Percentiles rank a stretch among this genome's conserved stretches.
phyloP scores from a whole-genome alignment of 2,113 vertebrate species.

The Reinhardtius hippoglossoides region DNA sequence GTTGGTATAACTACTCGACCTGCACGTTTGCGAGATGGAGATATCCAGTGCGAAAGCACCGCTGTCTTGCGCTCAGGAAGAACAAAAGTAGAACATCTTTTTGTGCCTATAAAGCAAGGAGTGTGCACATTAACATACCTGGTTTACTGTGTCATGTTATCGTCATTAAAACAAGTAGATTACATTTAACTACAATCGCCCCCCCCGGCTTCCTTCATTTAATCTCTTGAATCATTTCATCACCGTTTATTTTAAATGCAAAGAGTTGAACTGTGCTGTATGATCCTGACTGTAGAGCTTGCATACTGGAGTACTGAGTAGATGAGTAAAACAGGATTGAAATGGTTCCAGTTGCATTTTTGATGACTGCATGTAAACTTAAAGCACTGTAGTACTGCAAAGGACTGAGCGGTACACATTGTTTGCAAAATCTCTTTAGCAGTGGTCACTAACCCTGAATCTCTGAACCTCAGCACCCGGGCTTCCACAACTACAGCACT shows the following conservation, averaged over 20 bases:
- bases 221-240: not conserved
- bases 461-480: constrained; percentile 34
- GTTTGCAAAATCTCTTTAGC: constrained; percentile 20
- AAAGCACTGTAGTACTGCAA: constrained; percentile 34
- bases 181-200: too few relatives aligned
- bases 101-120: constrained; percentile 12
- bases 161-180: too few relatives aligned
- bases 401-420: constrained; percentile 59
- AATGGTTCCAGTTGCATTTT: constrained; percentile 66
- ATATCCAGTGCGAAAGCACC: too few relatives aligned
- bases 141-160: constrained; percentile 5
- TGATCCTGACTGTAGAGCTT: constrained; percentile 28
- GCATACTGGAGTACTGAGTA: constrained; percentile 1
- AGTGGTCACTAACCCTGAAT: constrained; percentile 52
- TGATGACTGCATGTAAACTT: constrained; percentile 63
- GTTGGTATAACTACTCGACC: too few relatives aligned
- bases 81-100: not conserved
- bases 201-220: not conserved
- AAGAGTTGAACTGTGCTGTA: not conserved
- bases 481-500: constrained; percentile 45
- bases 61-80: too few relatives aligned
- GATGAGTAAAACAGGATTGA: not conserved
- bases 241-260: not conserved
- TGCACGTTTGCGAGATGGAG: too few relatives aligned
- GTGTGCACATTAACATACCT: constrained; percentile 23